Percentiles rank a stretch among this genome's conserved stretches.
These are phyloP conservation scores for Alcis repandata DNA, from an alignment of 2,888 invertebrate species.

Conservation along the genomic window DNA sequence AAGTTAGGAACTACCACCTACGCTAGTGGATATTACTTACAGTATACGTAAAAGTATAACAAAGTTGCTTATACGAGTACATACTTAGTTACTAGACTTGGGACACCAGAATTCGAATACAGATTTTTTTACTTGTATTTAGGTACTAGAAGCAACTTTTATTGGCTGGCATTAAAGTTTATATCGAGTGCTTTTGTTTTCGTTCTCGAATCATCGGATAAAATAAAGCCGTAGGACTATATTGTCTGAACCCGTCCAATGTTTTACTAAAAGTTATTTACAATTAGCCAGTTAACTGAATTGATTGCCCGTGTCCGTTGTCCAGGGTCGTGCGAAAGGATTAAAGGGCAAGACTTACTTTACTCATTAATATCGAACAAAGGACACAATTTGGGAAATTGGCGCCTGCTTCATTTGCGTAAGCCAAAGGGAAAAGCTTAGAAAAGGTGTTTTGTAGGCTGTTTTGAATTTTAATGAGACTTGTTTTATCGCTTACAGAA, in stretches of 20 bases:
- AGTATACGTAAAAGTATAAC: too few species aligned
- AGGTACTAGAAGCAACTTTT: neutral
- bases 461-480: constrained; percentile 34
- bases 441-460: constrained; percentile 19
- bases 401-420: constrained; percentile 22
- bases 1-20: neutral
- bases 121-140: neutral
- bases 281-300: constrained; percentile 82
- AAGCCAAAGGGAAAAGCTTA: constrained; percentile 22
- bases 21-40: too few species aligned
- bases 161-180: neutral
- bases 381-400: constrained; percentile 18
- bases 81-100: too few species aligned
- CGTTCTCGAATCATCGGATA: too few species aligned
- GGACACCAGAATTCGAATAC: too few species aligned
- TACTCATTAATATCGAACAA: constrained; percentile 31
- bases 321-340: constrained; percentile 35
- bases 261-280: constrained; percentile 64
- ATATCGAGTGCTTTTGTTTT: neutral
- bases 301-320: constrained; percentile 76
- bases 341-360: constrained; percentile 31
- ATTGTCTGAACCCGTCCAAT: constrained; percentile 57
- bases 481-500: constrained; percentile 6
- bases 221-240: neutral
- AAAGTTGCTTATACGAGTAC: too few species aligned